Evolutionary conservation across 2,113 vertebrate species (phyloP), one percentile per base, ranked within the genome.

Genomic region (Oncorhynchus mykiss): DNA sequence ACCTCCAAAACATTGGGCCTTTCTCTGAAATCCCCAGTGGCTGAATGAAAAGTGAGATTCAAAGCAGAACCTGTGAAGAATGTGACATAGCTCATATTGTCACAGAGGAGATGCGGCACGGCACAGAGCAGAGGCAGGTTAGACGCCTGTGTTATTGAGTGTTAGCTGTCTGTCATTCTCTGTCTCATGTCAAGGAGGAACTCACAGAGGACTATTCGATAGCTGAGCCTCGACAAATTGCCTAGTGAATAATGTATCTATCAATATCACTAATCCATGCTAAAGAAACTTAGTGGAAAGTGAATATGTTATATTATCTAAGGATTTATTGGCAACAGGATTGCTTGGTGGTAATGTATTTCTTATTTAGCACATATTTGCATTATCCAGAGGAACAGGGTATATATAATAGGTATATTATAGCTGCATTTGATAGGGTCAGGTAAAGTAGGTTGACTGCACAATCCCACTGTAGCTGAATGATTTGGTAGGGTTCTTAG

Each of bases 31-130:
- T 29, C 25, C 18, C 25, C 20, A 62, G 22, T 62, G 59, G 22
- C 59, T 62, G 20, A 62, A 45, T 2, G 18, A 20, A n/a, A 51
- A 14, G 22, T 48, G 3, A 22, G 7, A 68, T 16, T 51, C 18
- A 57, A 67, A 29, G 65, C 51, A 22, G 16, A 45, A 14, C 48
- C 65, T 67, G 71, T 69, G 66, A 48, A 9, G 22, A 59, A 9
- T 48, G 67, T 78, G 75, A 81, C 72, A 78, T 68, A 45, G 71
- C 64, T 78, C 24, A 67, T 78, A 59, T 76, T 73, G 62, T 45
- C 51, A 65, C 13, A 70, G 45, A 54, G 34, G 31, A 78, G 57
- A 65, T 34, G 16, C 16, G 11, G 14, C 14, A 29, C 62, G 16
- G 57, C 54, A 69, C 25, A 13, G 22, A 71, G 49, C 3, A 5